Evolutionary conservation across 2,113 vertebrate genomes (phyloP), one percentile per base, ranked within the genome.

Genomic region (Odocoileus virginianus): DNA sequence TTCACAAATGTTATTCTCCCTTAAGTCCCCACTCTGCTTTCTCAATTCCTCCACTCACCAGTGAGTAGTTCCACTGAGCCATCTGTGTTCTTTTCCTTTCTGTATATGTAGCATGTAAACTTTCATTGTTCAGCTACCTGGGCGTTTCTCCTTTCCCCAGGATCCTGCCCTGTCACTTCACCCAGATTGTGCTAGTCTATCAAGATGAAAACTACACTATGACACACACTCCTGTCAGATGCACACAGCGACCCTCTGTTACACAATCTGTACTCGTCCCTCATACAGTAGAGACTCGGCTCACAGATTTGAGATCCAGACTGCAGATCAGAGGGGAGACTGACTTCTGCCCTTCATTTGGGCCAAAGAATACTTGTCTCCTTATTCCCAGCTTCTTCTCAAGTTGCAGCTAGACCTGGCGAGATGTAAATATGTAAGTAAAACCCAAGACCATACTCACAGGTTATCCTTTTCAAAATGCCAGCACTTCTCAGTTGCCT

Each of bases 351-450:
- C 97, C 97, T 94, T 96, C 83, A 15, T 93, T 13, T 78, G 78
- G 89, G 89, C 91, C 79, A 79, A 82, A 91, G 94, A 97, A 95
- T 92, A 64, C 98, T 98, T 98, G 97, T 96, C 98, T 97, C 87
- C 89, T 95, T 79, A 84, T 61, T 95, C 86, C 84, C 93, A 92
- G 23, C 57, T 88, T 88, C 97, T 95, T 98, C 98, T 98, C 97
- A 83, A 83, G 95, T 98, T 97, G 95, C 98, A 96, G 87, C 55
- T 87, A 95, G 93, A 94, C 89, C 78, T 88, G 93, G 84, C 79
- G 96, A 97, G 96, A 97, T 92, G 95, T 96, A 96, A 98, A 94
- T 94, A 95, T 96, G 91, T 95, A 98, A 98, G 95, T 81, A 96
- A 97, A 98, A 94, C 97, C 96, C 96, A 88, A 57, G 87, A 40